A percentile compares a stretch with the other conserved stretches of the same genome.
These are phyloP conservation scores for Micromussa lordhowensis DNA, from an alignment of 92 coral and sea anemone genomes.

Conservation along the genomic window DNA sequence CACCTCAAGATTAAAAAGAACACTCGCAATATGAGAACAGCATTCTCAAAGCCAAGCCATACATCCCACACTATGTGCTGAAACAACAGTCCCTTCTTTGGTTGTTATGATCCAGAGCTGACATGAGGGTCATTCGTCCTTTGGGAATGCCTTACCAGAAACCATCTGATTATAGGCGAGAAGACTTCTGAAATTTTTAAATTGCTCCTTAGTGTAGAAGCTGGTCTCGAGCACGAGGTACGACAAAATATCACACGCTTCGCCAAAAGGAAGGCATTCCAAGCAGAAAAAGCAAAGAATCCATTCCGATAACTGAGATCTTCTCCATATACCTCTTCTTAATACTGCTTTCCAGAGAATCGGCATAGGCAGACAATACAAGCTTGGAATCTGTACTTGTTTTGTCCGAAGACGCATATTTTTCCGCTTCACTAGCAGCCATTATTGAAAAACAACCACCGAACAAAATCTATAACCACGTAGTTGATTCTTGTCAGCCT, in stretches of 20 bases:
- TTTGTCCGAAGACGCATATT: background rate
- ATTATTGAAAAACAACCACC: no score
- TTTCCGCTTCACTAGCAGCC: no score
- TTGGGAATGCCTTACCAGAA: constrained; percentile 49
- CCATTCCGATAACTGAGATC: background rate
- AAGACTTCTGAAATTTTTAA: no score
- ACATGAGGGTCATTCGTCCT: constrained; percentile 59
- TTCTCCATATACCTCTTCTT: background rate
- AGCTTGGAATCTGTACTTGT: background rate
- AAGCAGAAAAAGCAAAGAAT: background rate
- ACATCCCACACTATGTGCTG: constrained; percentile 35
- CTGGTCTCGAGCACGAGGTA: no score
- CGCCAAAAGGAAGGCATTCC: background rate
- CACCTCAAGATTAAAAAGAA: constrained; percentile 60
- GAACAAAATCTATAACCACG: no score
- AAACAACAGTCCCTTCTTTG: constrained; percentile 8
- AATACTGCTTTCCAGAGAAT: background rate
- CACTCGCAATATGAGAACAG: constrained; percentile 65
- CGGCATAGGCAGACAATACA: background rate
- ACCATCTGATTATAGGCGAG: no score
- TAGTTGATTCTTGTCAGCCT: no score
- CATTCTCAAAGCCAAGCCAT: constrained; percentile 48
- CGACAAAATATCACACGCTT: no score
- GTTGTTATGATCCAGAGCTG: constrained; percentile 44
- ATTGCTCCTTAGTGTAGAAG: no score